Conservation (phyloP, 2,113 vertebrate genomes). For the Nyctereutes procyonoides region DNA sequence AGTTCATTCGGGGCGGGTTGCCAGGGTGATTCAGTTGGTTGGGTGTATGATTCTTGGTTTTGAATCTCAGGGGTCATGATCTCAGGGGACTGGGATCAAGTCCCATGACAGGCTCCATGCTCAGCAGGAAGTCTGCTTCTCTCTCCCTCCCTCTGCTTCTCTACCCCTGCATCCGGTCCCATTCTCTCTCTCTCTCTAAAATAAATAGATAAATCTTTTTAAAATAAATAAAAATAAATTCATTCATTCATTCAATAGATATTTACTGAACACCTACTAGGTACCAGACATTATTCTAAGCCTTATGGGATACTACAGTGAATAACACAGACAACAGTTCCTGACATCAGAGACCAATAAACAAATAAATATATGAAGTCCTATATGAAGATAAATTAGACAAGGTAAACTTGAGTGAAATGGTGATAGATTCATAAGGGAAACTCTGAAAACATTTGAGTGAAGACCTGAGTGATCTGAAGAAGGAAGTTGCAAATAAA, state of each 20-base stretch:
- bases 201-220: neutral
- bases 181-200: neutral
- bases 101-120: neutral
- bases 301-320: neutral
- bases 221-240: neutral
- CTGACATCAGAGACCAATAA: neutral
- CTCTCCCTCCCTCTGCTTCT: neutral
- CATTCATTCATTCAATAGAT: neutral
- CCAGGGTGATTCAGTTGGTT: neutral
- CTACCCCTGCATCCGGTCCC: neutral
- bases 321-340: slow-evolving; percentile 3
- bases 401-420: neutral
- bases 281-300: neutral
- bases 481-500: neutral
- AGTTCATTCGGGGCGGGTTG: neutral
- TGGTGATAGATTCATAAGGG: neutral
- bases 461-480: neutral
- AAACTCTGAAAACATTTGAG: neutral
- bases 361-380: neutral
- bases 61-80: neutral
- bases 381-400: neutral
- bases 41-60: neutral
- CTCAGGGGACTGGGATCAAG: neutral
- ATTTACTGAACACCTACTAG: neutral
- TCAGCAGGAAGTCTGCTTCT: neutral